Evolutionary conservation across 2,113 vertebrate species (phyloP).

Genomic region (Rhinoderma darwinii): DNA sequence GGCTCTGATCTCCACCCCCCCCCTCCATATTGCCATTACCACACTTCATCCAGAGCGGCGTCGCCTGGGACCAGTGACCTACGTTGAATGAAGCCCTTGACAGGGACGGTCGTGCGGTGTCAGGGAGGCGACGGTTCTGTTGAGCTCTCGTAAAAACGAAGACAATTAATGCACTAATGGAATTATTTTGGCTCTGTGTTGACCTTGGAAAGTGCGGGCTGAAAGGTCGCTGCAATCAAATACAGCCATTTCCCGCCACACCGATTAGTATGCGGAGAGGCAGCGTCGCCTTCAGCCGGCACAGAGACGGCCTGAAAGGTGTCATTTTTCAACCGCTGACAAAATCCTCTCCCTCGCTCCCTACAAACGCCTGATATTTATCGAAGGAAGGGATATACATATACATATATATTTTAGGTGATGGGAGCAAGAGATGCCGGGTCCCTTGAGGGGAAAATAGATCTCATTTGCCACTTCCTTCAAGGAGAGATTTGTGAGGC

Average conservation of each 20-base stretch:
- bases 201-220: conserved; percentile 70
- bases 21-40: neutral
- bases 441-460: conserved; percentile 30
- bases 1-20: neutral
- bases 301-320: conserved; percentile 68
- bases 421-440: conserved; percentile 15
- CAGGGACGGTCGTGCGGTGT: neutral
- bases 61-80: neutral
- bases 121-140: neutral
- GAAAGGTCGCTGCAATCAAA: conserved; percentile 67
- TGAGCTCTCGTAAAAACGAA: neutral
- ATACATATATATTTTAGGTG: conserved; percentile 48
- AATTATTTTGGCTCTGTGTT: conserved; percentile 36
- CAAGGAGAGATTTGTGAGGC: conserved; percentile 50
- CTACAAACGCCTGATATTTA: conserved; percentile 69
- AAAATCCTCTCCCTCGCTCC: conserved; percentile 66
- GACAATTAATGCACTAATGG: conserved; percentile 47
- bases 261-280: conserved; percentile 70
- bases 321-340: conserved; percentile 75
- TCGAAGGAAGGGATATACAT: conserved; percentile 65
- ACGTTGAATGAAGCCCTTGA: neutral
- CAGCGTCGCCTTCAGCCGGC: conserved; percentile 67
- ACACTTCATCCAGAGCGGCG: neutral
- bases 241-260: conserved; percentile 61
- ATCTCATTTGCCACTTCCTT: conserved; percentile 52